Evolutionary conservation across 2,797 vertebrate species (phyloP).

Genomic region (Acanthurus tractus): DNA sequence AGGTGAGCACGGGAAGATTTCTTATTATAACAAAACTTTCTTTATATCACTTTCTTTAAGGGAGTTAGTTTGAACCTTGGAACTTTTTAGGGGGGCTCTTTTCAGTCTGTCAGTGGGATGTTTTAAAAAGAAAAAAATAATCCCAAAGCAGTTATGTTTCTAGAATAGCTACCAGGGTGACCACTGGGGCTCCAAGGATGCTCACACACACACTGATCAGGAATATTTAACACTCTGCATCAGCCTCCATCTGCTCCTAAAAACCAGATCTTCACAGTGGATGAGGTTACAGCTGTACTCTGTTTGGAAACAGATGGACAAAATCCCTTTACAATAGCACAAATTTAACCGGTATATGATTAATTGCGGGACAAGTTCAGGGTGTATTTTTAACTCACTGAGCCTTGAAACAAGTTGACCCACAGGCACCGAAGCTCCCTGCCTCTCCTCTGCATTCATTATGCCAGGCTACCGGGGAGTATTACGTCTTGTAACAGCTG

Average conservation of each 20-base stretch:
- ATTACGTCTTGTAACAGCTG: slow-evolving; percentile 67
- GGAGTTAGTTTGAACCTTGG: slow-evolving; percentile 9
- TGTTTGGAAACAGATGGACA: slow-evolving; percentile 48
- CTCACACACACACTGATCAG: slow-evolving; percentile 26
- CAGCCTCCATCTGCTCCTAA: slow-evolving; percentile 26
- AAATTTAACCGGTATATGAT: slow-evolving; percentile 68
- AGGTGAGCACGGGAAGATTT: slow-evolving; percentile 1
- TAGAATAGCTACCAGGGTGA: slow-evolving; percentile 25
- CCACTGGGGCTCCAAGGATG: slow-evolving; percentile 6
- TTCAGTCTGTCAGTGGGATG: slow-evolving; percentile 1
- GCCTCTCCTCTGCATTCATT: slow-evolving; percentile 71
- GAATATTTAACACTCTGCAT: slow-evolving; percentile 9
- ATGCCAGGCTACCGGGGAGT: slow-evolving; percentile 71
- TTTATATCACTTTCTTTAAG: background rate
- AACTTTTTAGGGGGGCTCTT: slow-evolving; percentile 4
- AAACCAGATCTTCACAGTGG: slow-evolving; percentile 1
- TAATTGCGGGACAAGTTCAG: slow-evolving; percentile 69
- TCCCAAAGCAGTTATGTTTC: background rate
- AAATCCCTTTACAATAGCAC: slow-evolving; percentile 48
- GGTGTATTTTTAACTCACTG: slow-evolving; percentile 76
- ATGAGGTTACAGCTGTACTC: slow-evolving; percentile 45
- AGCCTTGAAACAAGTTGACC: slow-evolving; percentile 74
- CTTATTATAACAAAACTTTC: background rate
- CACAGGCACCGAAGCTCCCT: slow-evolving; percentile 58
- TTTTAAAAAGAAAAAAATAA: background rate